Conservation (phyloP, 2,888 invertebrate genomes). For the Hydrotaea cyrtoneurina region DNA sequence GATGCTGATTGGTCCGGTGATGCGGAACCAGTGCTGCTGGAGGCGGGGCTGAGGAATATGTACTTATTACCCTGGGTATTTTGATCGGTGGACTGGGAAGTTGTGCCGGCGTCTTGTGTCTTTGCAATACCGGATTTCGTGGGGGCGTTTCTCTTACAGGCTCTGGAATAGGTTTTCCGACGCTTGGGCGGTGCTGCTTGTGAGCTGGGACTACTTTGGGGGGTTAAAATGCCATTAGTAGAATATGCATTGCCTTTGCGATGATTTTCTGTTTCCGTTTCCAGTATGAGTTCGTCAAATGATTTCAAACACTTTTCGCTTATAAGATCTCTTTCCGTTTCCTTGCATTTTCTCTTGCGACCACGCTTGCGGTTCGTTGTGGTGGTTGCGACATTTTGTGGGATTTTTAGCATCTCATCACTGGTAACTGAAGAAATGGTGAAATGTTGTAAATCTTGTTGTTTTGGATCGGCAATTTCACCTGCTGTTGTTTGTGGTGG, state of each 20-base stretch:
- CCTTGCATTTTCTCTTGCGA: constrained; percentile 3
- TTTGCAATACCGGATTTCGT: too few relatives aligned
- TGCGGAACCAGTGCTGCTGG: not conserved
- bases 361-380: not conserved
- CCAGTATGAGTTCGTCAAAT: not conserved
- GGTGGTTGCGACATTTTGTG: not conserved
- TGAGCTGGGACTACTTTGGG: not conserved
- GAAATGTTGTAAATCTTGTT: constrained; percentile 21
- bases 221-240: not conserved
- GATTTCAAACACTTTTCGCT: not conserved
- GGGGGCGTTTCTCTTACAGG: constrained; percentile 3
- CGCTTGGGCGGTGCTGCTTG: not conserved
- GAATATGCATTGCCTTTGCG: too few relatives aligned
- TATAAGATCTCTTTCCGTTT: not conserved
- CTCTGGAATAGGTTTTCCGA: not conserved
- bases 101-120: not conserved
- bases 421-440: not conserved
- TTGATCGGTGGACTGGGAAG: not conserved
- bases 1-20: not conserved
- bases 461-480: constrained; percentile 21
- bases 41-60: not conserved
- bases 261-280: not conserved
- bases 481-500: not conserved
- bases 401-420: not conserved
- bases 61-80: not conserved